Conservation (phyloP, 23 tunicate genomes). For the Styela plicata region DNA sequence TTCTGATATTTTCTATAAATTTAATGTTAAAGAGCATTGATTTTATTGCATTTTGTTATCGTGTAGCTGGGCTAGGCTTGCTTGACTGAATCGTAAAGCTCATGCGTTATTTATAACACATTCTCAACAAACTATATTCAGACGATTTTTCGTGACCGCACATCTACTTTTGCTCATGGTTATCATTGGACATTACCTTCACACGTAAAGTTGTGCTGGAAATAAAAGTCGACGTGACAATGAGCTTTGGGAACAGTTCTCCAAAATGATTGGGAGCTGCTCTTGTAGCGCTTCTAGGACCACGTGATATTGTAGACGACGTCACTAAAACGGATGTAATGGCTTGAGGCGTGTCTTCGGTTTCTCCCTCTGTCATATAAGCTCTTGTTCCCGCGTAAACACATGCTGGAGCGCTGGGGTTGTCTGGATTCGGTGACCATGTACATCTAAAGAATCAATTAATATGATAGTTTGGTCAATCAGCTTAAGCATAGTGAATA, state of each 20-base stretch:
- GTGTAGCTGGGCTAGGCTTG: too few species aligned
- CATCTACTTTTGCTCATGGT: too few species aligned
- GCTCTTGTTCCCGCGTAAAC: slow-evolving; percentile 28
- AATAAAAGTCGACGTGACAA: slow-evolving; percentile 20
- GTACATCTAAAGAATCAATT: slow-evolving; percentile 29
- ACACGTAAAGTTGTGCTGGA: slow-evolving; percentile 53
- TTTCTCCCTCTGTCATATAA: slow-evolving; percentile 13
- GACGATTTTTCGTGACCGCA: too few species aligned
- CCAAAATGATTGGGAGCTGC: slow-evolving; percentile 35
- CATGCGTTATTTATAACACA: too few species aligned
- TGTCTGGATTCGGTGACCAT: slow-evolving; percentile 16
- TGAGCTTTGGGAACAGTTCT: slow-evolving; percentile 33
- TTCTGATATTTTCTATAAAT: too few species aligned
- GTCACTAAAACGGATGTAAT: slow-evolving; percentile 3
- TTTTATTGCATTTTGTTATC: too few species aligned
- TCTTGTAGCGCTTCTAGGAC: neutral
- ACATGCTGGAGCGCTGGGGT: slow-evolving; percentile 31
- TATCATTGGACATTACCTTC: too few species aligned
- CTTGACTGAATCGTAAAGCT: too few species aligned
- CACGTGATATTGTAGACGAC: neutral
- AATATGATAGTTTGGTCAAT: too few species aligned
- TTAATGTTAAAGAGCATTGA: too few species aligned
- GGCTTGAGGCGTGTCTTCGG: neutral
- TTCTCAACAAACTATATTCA: too few species aligned
- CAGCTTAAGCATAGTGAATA: too few species aligned